A percentile compares a stretch with the other conserved stretches of the same genome.
phyloP scores from a whole-genome alignment of 1,140 invertebrate species.

The Ostrea edulis region DNA sequence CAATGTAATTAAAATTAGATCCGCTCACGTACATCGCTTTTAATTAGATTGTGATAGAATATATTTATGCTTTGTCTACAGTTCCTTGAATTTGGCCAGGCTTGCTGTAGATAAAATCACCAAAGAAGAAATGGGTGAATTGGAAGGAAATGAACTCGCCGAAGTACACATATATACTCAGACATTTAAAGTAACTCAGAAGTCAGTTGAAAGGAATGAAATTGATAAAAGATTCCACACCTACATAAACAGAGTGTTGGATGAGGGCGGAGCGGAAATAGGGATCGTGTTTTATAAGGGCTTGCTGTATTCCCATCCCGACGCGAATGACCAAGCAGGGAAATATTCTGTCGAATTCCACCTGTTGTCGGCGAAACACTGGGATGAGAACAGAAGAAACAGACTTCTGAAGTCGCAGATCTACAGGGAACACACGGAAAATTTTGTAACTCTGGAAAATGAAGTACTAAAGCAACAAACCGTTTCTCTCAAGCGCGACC shows the following conservation, averaged over 20 bases:
- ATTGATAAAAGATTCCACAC: neutral
- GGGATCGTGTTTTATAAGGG: neutral
- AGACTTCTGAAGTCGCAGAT: neutral
- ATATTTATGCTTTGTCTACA: no score
- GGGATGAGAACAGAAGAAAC: neutral
- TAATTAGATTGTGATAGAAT: no score
- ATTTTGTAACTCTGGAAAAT: no score
- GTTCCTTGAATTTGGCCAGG: no score
- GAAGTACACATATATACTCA: neutral
- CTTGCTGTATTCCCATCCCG: neutral
- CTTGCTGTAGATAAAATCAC: neutral
- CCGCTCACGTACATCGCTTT: no score
- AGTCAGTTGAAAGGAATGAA: neutral
- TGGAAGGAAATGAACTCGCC: slow-evolving; percentile 13
- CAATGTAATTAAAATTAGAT: no score
- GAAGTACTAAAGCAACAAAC: neutral
- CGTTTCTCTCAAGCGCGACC: neutral
- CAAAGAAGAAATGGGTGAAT: neutral
- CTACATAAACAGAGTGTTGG: neutral
- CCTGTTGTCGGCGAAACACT: neutral
- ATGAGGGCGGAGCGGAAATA: neutral
- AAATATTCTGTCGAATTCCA: slow-evolving; percentile 2
- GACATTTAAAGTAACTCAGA: neutral
- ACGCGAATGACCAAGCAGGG: neutral
- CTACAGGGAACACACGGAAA: neutral